A percentile compares a stretch with the other conserved stretches of the same genome.
Conservation (phyloP, 1,140 invertebrate species). For the Penaeus japonicus region DNA sequence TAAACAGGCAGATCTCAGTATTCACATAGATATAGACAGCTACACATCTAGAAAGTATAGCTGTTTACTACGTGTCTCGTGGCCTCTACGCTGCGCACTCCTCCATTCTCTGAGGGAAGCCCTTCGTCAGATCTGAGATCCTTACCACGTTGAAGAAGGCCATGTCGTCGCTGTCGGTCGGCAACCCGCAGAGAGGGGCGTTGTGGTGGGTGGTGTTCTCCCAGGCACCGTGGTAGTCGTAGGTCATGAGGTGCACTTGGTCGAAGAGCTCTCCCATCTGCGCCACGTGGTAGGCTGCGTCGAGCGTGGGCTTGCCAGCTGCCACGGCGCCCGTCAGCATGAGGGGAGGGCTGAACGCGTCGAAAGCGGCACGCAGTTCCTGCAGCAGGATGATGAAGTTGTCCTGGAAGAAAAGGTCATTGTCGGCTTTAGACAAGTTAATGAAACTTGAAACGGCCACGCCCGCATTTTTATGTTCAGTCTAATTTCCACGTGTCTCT, state of each 20-base stretch:
- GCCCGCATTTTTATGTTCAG: too few relatives aligned
- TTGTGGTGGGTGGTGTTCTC: constrained; percentile 70
- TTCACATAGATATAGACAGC: background rate
- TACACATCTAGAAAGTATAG: too few relatives aligned
- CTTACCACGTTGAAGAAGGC: constrained; percentile 59
- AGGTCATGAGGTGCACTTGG: constrained; percentile 75
- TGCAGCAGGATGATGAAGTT: constrained; percentile 65
- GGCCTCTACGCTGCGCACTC: background rate
- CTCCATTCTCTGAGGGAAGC: background rate
- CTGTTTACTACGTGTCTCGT: background rate
- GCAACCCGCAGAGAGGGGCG: constrained; percentile 68
- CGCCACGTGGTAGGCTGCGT: constrained; percentile 71
- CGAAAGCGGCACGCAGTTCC: constrained; percentile 70
- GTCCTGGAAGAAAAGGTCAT: constrained; percentile 27
- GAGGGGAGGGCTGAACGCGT: constrained; percentile 63
- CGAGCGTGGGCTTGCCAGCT: constrained; percentile 67
- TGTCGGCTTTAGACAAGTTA: too few relatives aligned
- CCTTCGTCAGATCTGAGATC: background rate
- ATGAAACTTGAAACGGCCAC: too few relatives aligned
- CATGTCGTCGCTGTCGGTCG: constrained; percentile 58
- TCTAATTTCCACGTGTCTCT: too few relatives aligned
- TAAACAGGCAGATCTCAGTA: too few relatives aligned
- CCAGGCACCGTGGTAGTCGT: constrained; percentile 73
- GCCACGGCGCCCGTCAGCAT: constrained; percentile 73
- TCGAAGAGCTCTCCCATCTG: constrained; percentile 68